Evolutionary conservation across 2,888 invertebrate species (phyloP).

Genomic region (Drosophila aldrichi): DNA sequence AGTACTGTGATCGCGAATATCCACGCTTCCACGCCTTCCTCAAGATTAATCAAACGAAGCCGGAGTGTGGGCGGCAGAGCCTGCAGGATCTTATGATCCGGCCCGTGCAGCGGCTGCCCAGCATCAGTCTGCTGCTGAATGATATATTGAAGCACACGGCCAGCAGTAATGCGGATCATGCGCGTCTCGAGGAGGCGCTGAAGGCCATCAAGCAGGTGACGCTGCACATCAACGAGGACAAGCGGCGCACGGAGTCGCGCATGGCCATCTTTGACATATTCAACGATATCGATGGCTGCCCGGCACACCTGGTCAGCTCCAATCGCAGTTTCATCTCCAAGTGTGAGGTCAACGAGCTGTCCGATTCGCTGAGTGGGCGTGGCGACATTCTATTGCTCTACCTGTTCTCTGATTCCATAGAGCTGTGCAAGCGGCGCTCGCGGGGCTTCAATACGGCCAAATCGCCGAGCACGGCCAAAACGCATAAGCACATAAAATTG

Average conservation of each 20-base stretch:
- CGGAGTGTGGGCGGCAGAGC: conserved; percentile 98
- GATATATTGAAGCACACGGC: conserved; percentile 97
- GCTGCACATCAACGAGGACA: conserved; percentile 99
- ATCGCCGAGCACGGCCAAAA: conserved; percentile 91
- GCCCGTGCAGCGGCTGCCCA: conserved; percentile 98
- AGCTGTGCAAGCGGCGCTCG: conserved; percentile 94
- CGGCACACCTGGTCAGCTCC: conserved; percentile 96
- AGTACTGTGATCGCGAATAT: conserved; percentile 95
- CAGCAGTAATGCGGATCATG: conserved; percentile 94
- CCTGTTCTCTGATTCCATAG: conserved; percentile 97
- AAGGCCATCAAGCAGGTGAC: conserved; percentile 96
- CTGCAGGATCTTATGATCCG: conserved; percentile 98
- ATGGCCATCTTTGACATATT: conserved; percentile 98
- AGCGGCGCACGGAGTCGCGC: conserved; percentile 97
- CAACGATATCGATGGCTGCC: conserved; percentile 99
- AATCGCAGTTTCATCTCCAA: conserved; percentile 95
- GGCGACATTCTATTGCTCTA: conserved; percentile 95
- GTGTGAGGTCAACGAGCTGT: conserved; percentile 95
- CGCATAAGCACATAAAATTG: conserved; percentile 95
- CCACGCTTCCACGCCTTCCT: conserved; percentile 99
- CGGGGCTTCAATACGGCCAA: conserved; percentile 90
- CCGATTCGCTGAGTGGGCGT: conserved; percentile 93
- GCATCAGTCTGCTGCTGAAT: conserved; percentile 96
- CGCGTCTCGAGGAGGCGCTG: conserved; percentile 93
- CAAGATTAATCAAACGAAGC: conserved; percentile 96